Base-by-base conservation (phyloP, 2,888 invertebrate species). In the Tricholauxania praeusta region DNA sequence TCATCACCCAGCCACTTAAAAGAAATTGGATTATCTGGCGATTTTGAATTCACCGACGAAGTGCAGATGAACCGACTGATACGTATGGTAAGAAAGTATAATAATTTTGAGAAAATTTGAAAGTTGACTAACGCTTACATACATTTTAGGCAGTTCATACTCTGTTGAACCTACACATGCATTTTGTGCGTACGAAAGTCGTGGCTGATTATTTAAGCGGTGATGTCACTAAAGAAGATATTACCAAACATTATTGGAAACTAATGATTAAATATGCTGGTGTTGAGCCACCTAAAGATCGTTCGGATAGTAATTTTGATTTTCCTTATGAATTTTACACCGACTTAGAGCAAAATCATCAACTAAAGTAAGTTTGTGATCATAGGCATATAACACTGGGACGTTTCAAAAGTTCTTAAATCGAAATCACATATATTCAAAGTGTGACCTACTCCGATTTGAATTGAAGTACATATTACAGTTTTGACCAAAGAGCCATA, bases 241-340 rank as follows among this genome's bases (percentile, higher is more conserved):
- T 90, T 80, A 91, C 92, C 82, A 89, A 90, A 69, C 89, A 90
- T 73, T 92, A 89, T 87, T 92, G 92, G 91, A 87, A 88, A 76
- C 84, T 92, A 57, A 86, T 90, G 66, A 89, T 89, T 74, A 82
- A 85, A 76, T 87, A 89, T 73, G 92, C 92, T 79, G 92, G 92
- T 0, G 84, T 92, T 10, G 89, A 90, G 78, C 91, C 92, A 0
- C 91, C 92, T 0, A 86, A 89, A 0, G 87, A 88, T 63, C 87
- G 92, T 74, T 88, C 88, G 28, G 91, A 91, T 77, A 88, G 89
- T 1, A 91, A 92, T 84, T 93, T 93, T 75, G 93, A 93, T 81
- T 90, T 93, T 4, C 92, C 92, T 12, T 90, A 92, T 17, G 93
- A 93, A 80, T 93, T 91, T 78, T 93, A 93, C 77, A 89, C 77